Evolutionary conservation across 2,113 vertebrate species (phyloP), one percentile per base, ranked within the genome.

Genomic region (Rhipidura dahli): DNA sequence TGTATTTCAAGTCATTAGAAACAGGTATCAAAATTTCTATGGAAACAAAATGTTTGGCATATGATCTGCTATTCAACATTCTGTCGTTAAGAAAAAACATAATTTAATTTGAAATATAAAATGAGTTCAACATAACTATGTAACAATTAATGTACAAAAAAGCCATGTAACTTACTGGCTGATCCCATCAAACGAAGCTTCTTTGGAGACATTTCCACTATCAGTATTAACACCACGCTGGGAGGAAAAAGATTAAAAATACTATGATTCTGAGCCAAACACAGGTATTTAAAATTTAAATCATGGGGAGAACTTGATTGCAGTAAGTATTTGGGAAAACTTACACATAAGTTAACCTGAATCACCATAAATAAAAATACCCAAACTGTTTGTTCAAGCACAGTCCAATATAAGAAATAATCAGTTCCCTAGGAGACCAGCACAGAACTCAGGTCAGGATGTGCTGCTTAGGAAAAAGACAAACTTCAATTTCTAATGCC

Each of bases 151-250:
- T 5, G 23, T 44, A 77, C 13, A 88, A 87, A 86, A 66, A 64
- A 59, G 65, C 47, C 33, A 56, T 87, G 53, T 49, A 93, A 99
- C 99, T 98, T 97, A 99, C 99, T 97, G 94, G 96, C 98, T 99
- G 97, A 99, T 99, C 97, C 99, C 99, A 82, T 99, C 99, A 94
- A 99, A 99, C 0, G 99, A 99, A 64, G 99, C 99, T 97, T 99
- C 99, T 65, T 98, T 98, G 97, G 98, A 98, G 94, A 98, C 75
- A 35, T 98, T 99, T 93, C 99, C 98, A 0, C 99, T 99, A 42
- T 99, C 99, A 1, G 99, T 99, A 78, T 99, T 99, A 94, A 98
- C 90, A 51, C 99, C 99, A 4, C 98, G 98, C 99, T 99, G 97
- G 35, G 79, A 93, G 73, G 37, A 79, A 77, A 89, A 76, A 75